Base-by-base conservation (phyloP, 2,888 invertebrate genomes). In the Brenthis ino region DNA sequence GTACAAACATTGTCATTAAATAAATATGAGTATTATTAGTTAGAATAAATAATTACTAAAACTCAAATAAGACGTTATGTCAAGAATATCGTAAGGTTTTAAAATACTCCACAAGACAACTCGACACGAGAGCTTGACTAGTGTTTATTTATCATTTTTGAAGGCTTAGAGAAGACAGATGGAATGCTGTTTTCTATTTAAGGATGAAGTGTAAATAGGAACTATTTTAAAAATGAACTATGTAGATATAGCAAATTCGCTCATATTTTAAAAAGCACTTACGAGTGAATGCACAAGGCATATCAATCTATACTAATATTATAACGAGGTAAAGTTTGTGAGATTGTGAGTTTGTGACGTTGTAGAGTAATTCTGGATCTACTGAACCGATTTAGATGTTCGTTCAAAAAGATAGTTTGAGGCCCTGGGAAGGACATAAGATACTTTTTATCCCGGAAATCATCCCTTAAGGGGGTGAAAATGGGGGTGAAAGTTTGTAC, bases 61-160 rank as follows among this genome's bases (percentile, higher is more conserved):
- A 53, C 53, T 43, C 16, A 37, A 33, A 50, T 63, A 20, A 37
- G 14, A 3, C 20, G 28, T 48, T 14, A 33, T 24, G 33, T 55
- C 14, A 64, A 79, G 74, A 61, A 76, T 83, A 79, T 79, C 85
- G 86, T 81, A 67, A 72, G 79, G 65, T 79, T 77, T 72, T 70
- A 80, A 74, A 84, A 86, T 89, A 86, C 72, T 58, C 68, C 68
- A 74, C 79, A 68, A 73, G 81, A 79, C 81, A 82, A 80, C 85
- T 86, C 82, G 81, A 85, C 78, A 85, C 82, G 80, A 87, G 88
- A 85, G 81, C 80, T 80, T 80, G 83, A 79, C 85, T 89, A 89
- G 90, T 91, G 91, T 91, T 92, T 92, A 91, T 91, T 92, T 91
- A 91, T 91, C 90, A 89, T 90, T 92, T 91, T 89, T 86, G 88